phyloP scores from a whole-genome alignment of 2,888 invertebrate genomes.

The Ethmia dodecea region DNA sequence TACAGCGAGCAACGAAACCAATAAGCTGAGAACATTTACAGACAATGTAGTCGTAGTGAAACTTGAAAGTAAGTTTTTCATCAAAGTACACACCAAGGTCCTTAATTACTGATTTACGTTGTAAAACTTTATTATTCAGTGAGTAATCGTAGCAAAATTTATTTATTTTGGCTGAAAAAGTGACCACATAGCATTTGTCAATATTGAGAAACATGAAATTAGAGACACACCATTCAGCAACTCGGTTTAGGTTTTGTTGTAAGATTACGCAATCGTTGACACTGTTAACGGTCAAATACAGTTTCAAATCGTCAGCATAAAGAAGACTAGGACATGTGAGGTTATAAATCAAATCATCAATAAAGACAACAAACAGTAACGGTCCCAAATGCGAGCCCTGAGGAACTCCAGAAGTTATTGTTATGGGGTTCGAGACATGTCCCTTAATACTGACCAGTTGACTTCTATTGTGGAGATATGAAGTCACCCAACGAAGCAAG shows the following conservation, averaged over 20 bases:
- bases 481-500: slow-evolving; percentile 3
- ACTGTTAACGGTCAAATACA: background rate
- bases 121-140: background rate
- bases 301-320: slow-evolving; percentile 5
- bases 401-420: slow-evolving; percentile 7
- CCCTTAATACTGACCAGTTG: slow-evolving; percentile 3
- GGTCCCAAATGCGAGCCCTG: slow-evolving; percentile 9
- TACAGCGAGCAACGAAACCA: too few relatives aligned
- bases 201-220: background rate
- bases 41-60: too few relatives aligned
- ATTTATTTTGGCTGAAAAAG: background rate
- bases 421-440: background rate
- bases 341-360: slow-evolving; percentile 1
- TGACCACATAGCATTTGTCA: background rate
- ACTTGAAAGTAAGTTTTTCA: too few relatives aligned
- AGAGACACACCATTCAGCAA: background rate
- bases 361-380: slow-evolving; percentile 6
- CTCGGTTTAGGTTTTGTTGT: background rate
- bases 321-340: background rate
- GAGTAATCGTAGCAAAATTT: background rate
- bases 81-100: too few relatives aligned
- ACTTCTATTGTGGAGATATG: slow-evolving; percentile 4
- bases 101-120: too few relatives aligned
- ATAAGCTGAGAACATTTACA: too few relatives aligned
- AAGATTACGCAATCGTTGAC: background rate